Evolutionary conservation across 2,113 vertebrate species (phyloP), one percentile per base, ranked within the genome.

Genomic region (Chloropsis hardwickii): DNA sequence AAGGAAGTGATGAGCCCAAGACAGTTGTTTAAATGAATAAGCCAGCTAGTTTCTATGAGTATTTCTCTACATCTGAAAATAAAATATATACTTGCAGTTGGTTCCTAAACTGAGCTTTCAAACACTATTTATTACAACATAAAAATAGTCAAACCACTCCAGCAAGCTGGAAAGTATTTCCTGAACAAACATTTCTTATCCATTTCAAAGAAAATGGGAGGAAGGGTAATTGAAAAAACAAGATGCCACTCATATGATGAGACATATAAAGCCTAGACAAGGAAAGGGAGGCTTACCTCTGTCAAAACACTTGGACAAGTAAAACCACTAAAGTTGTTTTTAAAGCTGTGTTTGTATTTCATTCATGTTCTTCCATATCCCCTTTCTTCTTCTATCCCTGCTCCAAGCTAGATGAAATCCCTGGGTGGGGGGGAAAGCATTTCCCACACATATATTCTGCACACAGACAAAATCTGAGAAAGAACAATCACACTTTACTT

Each of bases 141-240:
- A 53, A 58, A 90, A 87, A 80, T 18, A 66, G 37, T 61, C 33
- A 92, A 85, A 65, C 7, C 33, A 65, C 40, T 76, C 18, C 45
- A 91, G 54, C 6, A 90, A 57, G 33, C 45, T 80, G 66, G 82
- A 73, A 94, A 85, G 23, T 66, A 87, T 69, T 84, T 89, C 33
- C 62, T 65, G 35, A 80, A 82, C 16, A 60, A 87, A 86, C 25
- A 35, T 42, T 87, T 86, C 40, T 81, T 72, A 28, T 53, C 24
- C 12, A 33, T 27, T 73, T 60, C 13, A 81, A 35, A 17, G 28
- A 89, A 95, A 80, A 86, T 33, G 17, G 19, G 29, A 86, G 29
- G 81, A 81, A 74, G 35, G 5, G 27, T 56, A 62, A 81, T 0
- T 47, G 40, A 82, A 67, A 39, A 60, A 90, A 45, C 11, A 74